Base-by-base conservation (phyloP, 2,113 vertebrate species). In the Nymphicus hollandicus region DNA sequence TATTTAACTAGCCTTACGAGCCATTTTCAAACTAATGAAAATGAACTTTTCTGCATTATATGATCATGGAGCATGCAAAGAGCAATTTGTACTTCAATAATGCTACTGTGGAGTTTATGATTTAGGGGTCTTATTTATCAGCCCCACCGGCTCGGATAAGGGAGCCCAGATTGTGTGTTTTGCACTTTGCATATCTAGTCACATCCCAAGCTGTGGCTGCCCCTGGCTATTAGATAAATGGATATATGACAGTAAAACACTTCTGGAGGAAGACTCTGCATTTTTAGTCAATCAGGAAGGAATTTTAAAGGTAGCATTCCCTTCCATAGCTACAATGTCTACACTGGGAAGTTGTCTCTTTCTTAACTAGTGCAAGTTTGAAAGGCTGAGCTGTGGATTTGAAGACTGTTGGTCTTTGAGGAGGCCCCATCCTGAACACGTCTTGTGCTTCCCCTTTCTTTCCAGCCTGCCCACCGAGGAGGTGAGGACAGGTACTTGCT, bases 11-110 rank as follows among this genome's bases (percentile, higher is more conserved):
- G n/a, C 64, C 84, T 86, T 68, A 84, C 11, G 68, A 95, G 86
- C 81, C 82, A 69, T 93, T 94, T 92, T 86, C 52, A 86, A 88
- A 89, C 78, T 76, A 87, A 95, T 89, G 65, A 92, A 94, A 95
- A 96, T 80, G 35, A 95, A 94, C 88, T 92, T 86, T 87, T 65
- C 81, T 83, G 56, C 53, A 17, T 91, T 87, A 84, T n/a, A 53
- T 23, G 65, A 84, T 84, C 83, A 70, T 5, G 52, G 61, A 91
- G 74, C 66, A 33, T 46, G 91, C 76, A 81, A 90, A 89, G 60
- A 78, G 56, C 52, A 66, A 83, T 86, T 76, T 88, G 37, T 81
- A 29, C 47, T 69, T 77, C 81, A 64, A 1, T 27, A 55, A 39
- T 5, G 33, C 15, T 50, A 3, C 7, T 7, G 58, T 28, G 56